phyloP scores from a whole-genome alignment of 2,888 invertebrate genomes.

The Trissolcus brochymenae region DNA sequence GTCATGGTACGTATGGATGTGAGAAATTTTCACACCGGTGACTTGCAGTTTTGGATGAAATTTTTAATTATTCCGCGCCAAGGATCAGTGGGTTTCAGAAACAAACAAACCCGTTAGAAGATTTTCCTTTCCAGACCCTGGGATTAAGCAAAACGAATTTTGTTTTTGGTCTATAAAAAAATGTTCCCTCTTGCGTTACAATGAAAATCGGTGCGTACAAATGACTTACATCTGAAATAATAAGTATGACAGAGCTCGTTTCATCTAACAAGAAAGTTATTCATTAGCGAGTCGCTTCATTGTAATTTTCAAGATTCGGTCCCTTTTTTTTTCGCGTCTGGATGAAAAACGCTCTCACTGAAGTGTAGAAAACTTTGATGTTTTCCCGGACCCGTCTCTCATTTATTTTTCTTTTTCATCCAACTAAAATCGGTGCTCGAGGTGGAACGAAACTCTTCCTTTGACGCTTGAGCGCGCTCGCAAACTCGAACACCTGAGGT shows the following conservation, averaged over 20 bases:
- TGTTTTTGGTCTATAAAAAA: too few species aligned
- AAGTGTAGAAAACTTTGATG: slow-evolving; percentile 4
- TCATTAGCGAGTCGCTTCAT: too few species aligned
- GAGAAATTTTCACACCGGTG: slow-evolving; percentile 63
- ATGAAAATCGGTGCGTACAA: background rate
- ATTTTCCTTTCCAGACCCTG: too few species aligned
- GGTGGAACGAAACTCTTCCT: slow-evolving; percentile 50
- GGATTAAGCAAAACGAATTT: too few species aligned
- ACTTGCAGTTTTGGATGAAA: slow-evolving; percentile 60
- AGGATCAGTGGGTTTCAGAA: background rate
- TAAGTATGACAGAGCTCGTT: too few species aligned
- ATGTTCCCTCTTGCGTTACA: background rate
- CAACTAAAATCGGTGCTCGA: slow-evolving; percentile 59
- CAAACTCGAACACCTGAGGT: slow-evolving; percentile 64
- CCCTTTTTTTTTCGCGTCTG: background rate
- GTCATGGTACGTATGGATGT: slow-evolving; percentile 61
- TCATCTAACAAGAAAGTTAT: too few species aligned
- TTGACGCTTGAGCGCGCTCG: slow-evolving; percentile 62
- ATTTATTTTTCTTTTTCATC: slow-evolving; percentile 27
- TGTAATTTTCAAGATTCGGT: too few species aligned
- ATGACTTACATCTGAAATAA: too few species aligned
- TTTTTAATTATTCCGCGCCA: slow-evolving; percentile 11
- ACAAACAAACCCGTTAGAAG: too few species aligned
- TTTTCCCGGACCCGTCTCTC: slow-evolving; percentile 5
- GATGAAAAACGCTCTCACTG: slow-evolving; percentile 16